These are phyloP conservation scores for Caenorhabditis uteleia DNA, from an alignment of 2,888 invertebrate genomes.

Conservation along the genomic window DNA sequence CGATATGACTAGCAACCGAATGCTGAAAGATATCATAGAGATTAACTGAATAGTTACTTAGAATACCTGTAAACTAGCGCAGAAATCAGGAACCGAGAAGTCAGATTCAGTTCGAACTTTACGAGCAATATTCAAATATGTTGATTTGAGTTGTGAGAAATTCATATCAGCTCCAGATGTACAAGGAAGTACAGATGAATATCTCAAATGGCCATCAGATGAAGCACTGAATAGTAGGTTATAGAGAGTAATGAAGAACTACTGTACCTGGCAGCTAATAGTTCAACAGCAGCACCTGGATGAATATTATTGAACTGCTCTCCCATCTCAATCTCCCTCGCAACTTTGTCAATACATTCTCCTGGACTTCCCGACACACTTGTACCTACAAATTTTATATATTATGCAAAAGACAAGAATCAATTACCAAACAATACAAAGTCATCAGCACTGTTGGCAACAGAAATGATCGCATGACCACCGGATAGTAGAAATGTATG, in stretches of 20 bases:
- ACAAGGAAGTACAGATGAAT: constrained; percentile 23
- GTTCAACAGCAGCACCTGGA: constrained; percentile 47
- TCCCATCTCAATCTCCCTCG: constrained; percentile 15
- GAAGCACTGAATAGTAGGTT: too few relatives aligned
- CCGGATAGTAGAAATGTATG: constrained; percentile 63
- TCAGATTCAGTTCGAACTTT: background rate
- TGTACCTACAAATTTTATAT: constrained; percentile 19
- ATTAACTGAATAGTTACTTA: background rate
- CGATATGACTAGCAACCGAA: constrained; percentile 47
- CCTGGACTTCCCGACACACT: constrained; percentile 57
- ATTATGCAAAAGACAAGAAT: background rate
- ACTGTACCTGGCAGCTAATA: constrained; percentile 25
- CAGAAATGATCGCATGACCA: constrained; percentile 59
- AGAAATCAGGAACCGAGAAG: constrained; percentile 38
- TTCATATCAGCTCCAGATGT: constrained; percentile 44
- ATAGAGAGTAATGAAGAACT: too few relatives aligned
- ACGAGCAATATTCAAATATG: constrained; percentile 32
- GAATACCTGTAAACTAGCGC: constrained; percentile 36
- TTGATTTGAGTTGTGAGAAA: constrained; percentile 50
- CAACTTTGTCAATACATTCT: constrained; percentile 64
- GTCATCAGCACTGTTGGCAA: constrained; percentile 42
- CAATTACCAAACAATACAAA: constrained; percentile 42
- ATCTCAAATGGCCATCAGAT: constrained; percentile 31
- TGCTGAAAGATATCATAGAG: constrained; percentile 23
- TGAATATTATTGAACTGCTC: constrained; percentile 28